Base-by-base conservation (phyloP, 92 coral and sea anemone genomes). In the Heliopora coerulea region DNA sequence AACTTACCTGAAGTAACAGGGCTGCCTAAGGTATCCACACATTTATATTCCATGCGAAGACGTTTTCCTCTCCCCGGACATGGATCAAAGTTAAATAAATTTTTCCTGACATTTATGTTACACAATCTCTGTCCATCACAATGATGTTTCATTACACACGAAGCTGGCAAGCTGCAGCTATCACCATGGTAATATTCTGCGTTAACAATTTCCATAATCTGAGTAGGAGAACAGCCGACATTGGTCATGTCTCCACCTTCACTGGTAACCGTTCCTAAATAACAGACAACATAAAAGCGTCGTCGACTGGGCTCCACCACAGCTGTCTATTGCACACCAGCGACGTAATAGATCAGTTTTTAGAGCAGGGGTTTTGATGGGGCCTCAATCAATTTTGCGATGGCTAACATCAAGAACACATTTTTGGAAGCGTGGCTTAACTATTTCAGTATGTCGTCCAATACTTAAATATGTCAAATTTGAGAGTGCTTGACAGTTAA, bases 51-150 rank as follows among this genome's bases (percentile, higher is more conserved):
- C 27, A 63, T 37, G 31, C 37, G 18, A 40, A 63, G n/a, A 6
- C n/a, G 52, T 46, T 46, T 46, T 6, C n/a, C n/a, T n/a, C 14
- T 46, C 52, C n/a, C 52, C 15, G 49, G 30, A 23, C 70, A 63
- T 37, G 9, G 50, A 63, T 63, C 52, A 28, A 2, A 25, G n/a
- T 26, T 19, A 27, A 63, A 63, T 35, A 34, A 63, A 49, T 15
- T 63, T 1, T 28, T 11, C 19, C 37, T 32, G 50, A 63, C 50
- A 63, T 26, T 63, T 1, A 63, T 63, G 28, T 19, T 37, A 63
- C 70, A 63, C 52, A 23, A 44, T n/a, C 13, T 44, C 19, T 63
- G 26, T 35, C 70, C 50, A 63, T 63, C 70, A 63, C 70, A 63
- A n/a, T 35, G 52, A 2, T 28, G 19, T 52, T 63, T 63, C 23